These are phyloP conservation scores for Aphyosemion australe DNA, from an alignment of 2,113 vertebrate species.

Conservation along the genomic window DNA sequence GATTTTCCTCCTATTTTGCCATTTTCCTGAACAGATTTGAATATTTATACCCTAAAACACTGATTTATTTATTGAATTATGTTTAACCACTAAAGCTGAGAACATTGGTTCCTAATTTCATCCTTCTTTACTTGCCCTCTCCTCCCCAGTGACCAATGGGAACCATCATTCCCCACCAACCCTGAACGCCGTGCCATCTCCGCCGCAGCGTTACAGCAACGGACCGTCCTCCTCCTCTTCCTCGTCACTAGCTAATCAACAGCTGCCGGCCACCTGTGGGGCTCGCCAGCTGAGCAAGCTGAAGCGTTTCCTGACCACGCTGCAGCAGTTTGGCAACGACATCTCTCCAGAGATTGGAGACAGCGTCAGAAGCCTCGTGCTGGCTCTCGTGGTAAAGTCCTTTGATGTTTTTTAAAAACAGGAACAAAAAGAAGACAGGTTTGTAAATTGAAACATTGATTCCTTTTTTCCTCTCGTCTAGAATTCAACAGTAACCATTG, in stretches of 20 bases:
- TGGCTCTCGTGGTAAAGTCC: conserved; percentile 90
- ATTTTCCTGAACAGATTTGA: neutral
- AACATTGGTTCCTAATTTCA: conserved; percentile 4
- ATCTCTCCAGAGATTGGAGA: conserved; percentile 98
- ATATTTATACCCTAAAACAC: neutral
- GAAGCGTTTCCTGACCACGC: conserved; percentile 96
- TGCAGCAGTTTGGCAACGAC: conserved; percentile 98
- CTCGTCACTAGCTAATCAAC: conserved; percentile 95
- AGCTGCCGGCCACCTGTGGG: conserved; percentile 95
- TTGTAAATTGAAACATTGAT: neutral
- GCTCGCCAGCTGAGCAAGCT: conserved; percentile 98
- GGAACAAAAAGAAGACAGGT: neutral
- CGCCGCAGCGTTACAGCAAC: conserved; percentile 95
- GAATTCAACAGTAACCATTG: conserved; percentile 98
- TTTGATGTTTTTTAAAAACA: neutral
- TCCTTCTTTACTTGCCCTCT: conserved; percentile 4
- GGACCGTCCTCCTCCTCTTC: conserved; percentile 96
- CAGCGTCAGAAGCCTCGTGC: conserved; percentile 93
- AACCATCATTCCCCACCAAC: conserved; percentile 96
- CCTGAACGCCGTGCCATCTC: conserved; percentile 93
- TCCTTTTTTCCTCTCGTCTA: conserved; percentile 52
- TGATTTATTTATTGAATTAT: no score
- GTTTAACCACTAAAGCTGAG: neutral
- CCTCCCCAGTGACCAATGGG: conserved; percentile 89
- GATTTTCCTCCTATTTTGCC: neutral